Conservation (phyloP, 2,888 invertebrate species). For the Tortrix viridana region DNA sequence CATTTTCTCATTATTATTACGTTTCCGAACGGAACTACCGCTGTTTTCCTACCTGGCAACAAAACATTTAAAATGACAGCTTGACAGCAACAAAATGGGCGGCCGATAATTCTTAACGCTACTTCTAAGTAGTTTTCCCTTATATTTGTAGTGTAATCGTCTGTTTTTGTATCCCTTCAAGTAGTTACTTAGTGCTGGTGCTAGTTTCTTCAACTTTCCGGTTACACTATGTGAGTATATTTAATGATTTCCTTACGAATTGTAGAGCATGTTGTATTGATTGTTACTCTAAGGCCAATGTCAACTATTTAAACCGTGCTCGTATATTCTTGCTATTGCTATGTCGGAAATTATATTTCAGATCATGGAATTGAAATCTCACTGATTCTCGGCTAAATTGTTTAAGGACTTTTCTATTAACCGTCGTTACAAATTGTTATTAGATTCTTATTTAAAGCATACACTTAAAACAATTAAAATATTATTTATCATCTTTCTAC, state of each 20-base stretch:
- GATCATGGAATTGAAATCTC: neutral
- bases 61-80: slow-evolving; percentile 49
- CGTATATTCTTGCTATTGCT: slow-evolving; percentile 20
- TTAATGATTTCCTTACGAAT: slow-evolving; percentile 47
- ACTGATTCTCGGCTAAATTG: neutral
- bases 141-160: slow-evolving; percentile 53
- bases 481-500: slow-evolving; percentile 4
- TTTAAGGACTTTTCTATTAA: too few species aligned
- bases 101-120: slow-evolving; percentile 53
- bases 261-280: slow-evolving; percentile 65
- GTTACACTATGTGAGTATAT: slow-evolving; percentile 62
- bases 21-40: slow-evolving; percentile 21
- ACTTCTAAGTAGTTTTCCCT: slow-evolving; percentile 55
- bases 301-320: slow-evolving; percentile 52
- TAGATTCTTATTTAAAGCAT: neutral
- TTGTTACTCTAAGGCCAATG: slow-evolving; percentile 74
- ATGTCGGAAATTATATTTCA: slow-evolving; percentile 5
- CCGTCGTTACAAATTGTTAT: neutral
- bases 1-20: neutral
- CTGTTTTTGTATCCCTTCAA: slow-evolving; percentile 45
- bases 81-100: slow-evolving; percentile 69
- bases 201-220: slow-evolving; percentile 54
- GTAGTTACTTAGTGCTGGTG: slow-evolving; percentile 56
- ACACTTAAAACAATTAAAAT: neutral
- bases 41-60: slow-evolving; percentile 42